phyloP scores from a whole-genome alignment of 1,140 invertebrate genomes.

The Papilio machaon region DNA sequence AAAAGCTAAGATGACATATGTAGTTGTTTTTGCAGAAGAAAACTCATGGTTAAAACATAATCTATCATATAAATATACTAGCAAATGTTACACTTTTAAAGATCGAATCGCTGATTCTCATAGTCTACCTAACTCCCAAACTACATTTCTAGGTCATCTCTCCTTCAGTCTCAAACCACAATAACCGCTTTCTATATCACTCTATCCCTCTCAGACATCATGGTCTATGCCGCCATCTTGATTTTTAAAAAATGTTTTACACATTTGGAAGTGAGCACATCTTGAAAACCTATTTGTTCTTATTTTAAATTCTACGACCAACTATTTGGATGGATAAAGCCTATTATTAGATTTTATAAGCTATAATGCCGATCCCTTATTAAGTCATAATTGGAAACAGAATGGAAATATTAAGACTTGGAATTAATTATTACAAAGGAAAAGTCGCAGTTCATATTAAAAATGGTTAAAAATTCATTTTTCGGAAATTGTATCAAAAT shows the following conservation, averaged over 20 bases:
- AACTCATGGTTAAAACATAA: constrained; percentile 44
- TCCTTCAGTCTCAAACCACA: constrained; percentile 60
- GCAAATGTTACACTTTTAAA: constrained; percentile 12
- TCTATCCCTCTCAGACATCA: neutral
- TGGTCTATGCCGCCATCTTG: neutral
- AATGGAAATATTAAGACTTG: neutral
- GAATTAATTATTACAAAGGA: neutral
- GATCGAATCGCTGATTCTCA: constrained; percentile 13
- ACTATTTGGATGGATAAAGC: constrained; percentile 36
- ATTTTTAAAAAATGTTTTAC: neutral
- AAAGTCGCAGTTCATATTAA: no score
- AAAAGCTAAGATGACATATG: no score
- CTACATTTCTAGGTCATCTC: constrained; percentile 43
- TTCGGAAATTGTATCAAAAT: no score
- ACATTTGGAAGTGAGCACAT: constrained; percentile 20
- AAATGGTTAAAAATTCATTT: no score
- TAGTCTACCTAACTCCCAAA: constrained; percentile 44
- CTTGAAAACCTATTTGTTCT: neutral
- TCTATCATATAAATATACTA: constrained; percentile 60
- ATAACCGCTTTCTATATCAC: constrained; percentile 13
- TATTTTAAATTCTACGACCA: constrained; percentile 31
- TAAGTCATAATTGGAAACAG: neutral
- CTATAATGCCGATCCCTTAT: constrained; percentile 24
- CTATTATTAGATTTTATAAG: constrained; percentile 25
- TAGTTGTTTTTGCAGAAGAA: neutral